phyloP scores from a whole-genome alignment of 2,113 vertebrate genomes.

The Ivindomyrus marchei region DNA sequence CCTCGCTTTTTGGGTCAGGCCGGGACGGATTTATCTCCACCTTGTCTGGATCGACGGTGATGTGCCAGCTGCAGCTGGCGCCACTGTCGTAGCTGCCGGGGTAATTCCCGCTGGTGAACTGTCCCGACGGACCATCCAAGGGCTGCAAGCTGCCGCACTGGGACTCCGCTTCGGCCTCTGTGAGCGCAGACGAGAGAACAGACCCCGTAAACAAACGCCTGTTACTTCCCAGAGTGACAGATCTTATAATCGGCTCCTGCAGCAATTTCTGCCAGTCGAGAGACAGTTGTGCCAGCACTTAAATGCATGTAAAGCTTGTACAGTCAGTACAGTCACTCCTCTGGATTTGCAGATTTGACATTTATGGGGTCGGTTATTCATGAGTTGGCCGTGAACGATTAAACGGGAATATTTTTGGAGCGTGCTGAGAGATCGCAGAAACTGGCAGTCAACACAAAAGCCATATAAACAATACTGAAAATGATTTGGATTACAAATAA shows the following conservation, averaged over 20 bases:
- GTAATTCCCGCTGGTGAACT: slow-evolving; percentile 59
- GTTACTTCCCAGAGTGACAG: not conserved
- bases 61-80: slow-evolving; percentile 58
- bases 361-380: not conserved
- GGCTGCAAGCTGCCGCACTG: slow-evolving; percentile 49
- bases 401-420: not conserved
- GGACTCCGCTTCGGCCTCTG: slow-evolving; percentile 28
- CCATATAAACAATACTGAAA: not conserved
- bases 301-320: not conserved
- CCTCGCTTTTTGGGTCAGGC: slow-evolving; percentile 10
- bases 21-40: slow-evolving; percentile 30
- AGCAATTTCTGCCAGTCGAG: not conserved
- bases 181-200: not conserved
- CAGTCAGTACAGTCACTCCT: not conserved
- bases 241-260: not conserved
- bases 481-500: not conserved
- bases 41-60: slow-evolving; percentile 60
- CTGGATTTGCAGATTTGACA: not conserved
- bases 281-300: not conserved
- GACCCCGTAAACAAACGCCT: not conserved
- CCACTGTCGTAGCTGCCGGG: slow-evolving; percentile 57
- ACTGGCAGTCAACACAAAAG: not conserved
- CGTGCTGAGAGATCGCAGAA: not conserved
- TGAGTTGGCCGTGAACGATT: not conserved
- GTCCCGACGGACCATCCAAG: slow-evolving; percentile 50